Evolutionary conservation across 2,113 vertebrate species (phyloP), one percentile per base, ranked within the genome.

Genomic region (Pteruthius melanotis): DNA sequence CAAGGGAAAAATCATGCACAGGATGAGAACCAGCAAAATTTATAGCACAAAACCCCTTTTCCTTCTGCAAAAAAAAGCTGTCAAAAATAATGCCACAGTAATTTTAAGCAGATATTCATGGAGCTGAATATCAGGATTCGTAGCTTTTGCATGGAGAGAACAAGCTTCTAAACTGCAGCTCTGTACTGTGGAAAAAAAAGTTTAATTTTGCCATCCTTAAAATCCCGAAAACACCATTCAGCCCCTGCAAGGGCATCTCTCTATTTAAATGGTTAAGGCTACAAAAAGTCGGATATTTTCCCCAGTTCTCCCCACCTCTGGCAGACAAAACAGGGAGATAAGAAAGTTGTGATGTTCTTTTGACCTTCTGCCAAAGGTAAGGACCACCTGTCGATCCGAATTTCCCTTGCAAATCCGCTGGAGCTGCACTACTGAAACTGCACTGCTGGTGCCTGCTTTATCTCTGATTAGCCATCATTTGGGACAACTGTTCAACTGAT

Each of bases 351-450:
- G 85, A 75, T 82, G 72, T 90, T 95, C 85, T 89, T 93, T 96
- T 94, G 86, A 76, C 93, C 87, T 94, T 95, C 90, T 87, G 42
- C 93, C 96, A 87, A 94, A 96, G 94, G 87, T 92, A 86, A 70
- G 87, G 95, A 95, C 90, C 92, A 96, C 96, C 95, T 96, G 93
- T 96, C 16, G 90, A 33, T 80, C 68, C 72, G 72, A 94, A 94
- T 97, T 97, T 95, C 96, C 96, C 94, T 97, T 97, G 95, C 94
- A 97, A 97, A 97, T 97, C 40, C 83, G 64, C 80, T 45, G 57
- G 91, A 93, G 89, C 91, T 91, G 88, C 95, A 69, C 69, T 77
- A 50, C 93, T 89, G 87, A 91, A 65, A n/a, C 87, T 82, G 65
- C 96, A 90, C 96, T 80, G 94, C 78, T 96, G 96, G 93, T 95